phyloP scores from a whole-genome alignment of 2,888 invertebrate species.

The Omphaloscelis lunosa region DNA sequence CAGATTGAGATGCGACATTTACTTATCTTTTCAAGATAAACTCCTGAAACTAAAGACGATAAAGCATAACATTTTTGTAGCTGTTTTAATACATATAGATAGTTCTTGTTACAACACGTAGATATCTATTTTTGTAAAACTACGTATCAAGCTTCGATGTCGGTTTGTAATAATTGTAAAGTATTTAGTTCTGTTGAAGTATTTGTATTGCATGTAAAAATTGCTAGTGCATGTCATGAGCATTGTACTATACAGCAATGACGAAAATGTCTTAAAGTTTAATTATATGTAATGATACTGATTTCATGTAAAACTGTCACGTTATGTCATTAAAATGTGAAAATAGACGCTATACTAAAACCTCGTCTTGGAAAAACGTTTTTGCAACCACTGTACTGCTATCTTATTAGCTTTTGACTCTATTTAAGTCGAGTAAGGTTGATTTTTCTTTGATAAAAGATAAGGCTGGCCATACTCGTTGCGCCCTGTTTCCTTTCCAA shows the following conservation, averaged over 20 bases:
- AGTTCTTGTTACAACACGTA: too few species aligned
- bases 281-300: conserved; percentile 64
- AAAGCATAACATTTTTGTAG: background rate
- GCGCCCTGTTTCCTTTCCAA: conserved; percentile 85
- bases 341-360: conserved; percentile 65
- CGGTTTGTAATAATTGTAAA: background rate
- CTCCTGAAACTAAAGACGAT: background rate
- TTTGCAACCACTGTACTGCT: conserved; percentile 68
- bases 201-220: conserved; percentile 49
- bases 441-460: conserved; percentile 54
- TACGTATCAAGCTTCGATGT: background rate
- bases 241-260: conserved; percentile 55
- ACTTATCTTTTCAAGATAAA: background rate
- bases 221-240: conserved; percentile 40
- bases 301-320: conserved; percentile 68
- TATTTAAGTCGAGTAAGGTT: conserved; percentile 44
- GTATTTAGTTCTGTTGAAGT: conserved; percentile 13
- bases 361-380: conserved; percentile 63
- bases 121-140: background rate
- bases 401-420: conserved; percentile 55
- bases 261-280: conserved; percentile 55
- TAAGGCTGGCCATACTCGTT: conserved; percentile 70
- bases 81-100: too few species aligned
- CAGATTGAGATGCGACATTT: background rate
- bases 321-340: conserved; percentile 72